Base-by-base conservation (phyloP, 2,888 invertebrate species). In the Nematopogon swammerdamellus region DNA sequence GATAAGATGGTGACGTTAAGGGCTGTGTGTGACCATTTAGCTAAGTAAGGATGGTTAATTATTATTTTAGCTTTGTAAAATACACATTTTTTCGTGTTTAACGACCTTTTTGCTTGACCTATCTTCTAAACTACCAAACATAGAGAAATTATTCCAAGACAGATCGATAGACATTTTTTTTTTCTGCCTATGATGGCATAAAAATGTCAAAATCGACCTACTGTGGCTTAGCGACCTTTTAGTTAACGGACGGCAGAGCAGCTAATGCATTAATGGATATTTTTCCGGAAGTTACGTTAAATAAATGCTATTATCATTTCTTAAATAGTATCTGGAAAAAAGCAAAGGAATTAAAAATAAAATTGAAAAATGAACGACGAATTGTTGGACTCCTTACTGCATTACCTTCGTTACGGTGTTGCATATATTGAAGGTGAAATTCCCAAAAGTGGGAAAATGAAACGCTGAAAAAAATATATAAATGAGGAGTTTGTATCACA, bases 321-420 rank as follows among this genome's bases (percentile, higher is more conserved):
- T 47, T 49, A 19, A 48, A 42, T 36, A 51, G 49, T 36, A 49
- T 42, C 49, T 49, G 20, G 19, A 47, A 50, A 29, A 45, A 50
- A 19, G 30, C 46, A 17, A 42, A 50, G 36, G 44, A 46, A 36
- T 47, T 49, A 18, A 44, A 50, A 47, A 46, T 50, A 42, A 50
- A 46, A 49, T 49, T 43, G 18, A 49, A 49, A 49, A 29, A 49
- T 45, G 49, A 49, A 49, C 45, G 44, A 18, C 49, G 49, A 29
- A 49, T 45, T 19, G 44, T 49, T 14, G 49, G 44, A 45, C 29
- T 47, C 19, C 17, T 45, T 25, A 45, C 44, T 53, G 3, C 19
- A 19, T 51, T n/a, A n/a, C n/a, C n/a, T n/a, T n/a, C n/a, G n/a
- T n/a, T n/a, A n/a, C n/a, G 25, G 8, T 25, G 25, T 25, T 25